These are phyloP conservation scores for Chymomyza amoena DNA, from an alignment of 2,888 invertebrate genomes.

Conservation along the genomic window DNA sequence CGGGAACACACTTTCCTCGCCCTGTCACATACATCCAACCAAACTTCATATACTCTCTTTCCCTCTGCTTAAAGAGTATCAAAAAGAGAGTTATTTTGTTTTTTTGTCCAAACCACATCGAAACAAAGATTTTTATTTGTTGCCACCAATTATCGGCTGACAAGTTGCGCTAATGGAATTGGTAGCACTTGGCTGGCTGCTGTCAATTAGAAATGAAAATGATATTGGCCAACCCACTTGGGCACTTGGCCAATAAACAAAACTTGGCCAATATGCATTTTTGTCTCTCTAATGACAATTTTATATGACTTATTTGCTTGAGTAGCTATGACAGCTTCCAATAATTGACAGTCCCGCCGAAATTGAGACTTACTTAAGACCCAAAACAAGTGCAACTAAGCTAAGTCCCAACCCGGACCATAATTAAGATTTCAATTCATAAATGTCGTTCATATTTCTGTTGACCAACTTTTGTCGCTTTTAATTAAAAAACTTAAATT, in stretches of 20 bases:
- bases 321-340: conserved; percentile 30
- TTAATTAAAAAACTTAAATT: conserved; percentile 55
- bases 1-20: no score
- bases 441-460: conserved; percentile 44
- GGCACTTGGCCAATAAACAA: background rate
- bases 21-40: no score
- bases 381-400: background rate
- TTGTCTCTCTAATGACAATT: conserved; percentile 43
- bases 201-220: conserved; percentile 65
- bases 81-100: background rate
- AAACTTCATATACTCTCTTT: no score
- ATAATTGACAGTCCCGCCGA: conserved; percentile 31
- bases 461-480: conserved; percentile 18
- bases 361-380: background rate
- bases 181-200: conserved; percentile 54
- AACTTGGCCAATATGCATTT: conserved; percentile 28
- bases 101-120: conserved; percentile 13
- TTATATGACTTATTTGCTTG: conserved; percentile 22
- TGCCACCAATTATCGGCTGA: conserved; percentile 25
- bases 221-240: conserved; percentile 38
- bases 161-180: conserved; percentile 60
- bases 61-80: no score
- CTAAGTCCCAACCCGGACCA: no score
- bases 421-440: conserved; percentile 62
- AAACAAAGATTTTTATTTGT: conserved; percentile 9